Percentiles rank a stretch among this genome's conserved stretches.
Evolutionary conservation across 2,888 invertebrate species (phyloP).

Genomic region (Philopedon plagiatum): DNA sequence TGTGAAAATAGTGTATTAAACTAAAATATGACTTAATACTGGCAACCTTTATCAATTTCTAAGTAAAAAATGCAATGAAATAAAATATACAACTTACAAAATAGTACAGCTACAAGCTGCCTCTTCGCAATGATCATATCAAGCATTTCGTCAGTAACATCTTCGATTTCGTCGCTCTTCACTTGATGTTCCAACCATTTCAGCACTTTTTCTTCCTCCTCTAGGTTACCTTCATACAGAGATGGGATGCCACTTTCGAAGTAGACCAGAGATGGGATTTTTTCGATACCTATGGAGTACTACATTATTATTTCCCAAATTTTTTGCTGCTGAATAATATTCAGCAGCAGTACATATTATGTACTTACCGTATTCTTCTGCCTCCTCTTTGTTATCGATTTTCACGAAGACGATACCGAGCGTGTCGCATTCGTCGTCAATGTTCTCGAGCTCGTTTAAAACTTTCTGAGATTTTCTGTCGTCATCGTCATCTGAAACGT

Average conservation of each 20-base stretch:
- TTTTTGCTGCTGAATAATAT: too few relatives aligned
- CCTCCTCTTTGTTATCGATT: conserved; percentile 91
- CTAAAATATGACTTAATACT: too few relatives aligned
- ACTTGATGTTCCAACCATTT: conserved; percentile 89
- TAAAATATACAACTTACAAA: conserved; percentile 91
- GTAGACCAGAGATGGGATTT: conserved; percentile 88
- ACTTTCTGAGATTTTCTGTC: conserved; percentile 89
- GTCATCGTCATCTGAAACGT: conserved; percentile 86
- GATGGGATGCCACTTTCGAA: conserved; percentile 83
- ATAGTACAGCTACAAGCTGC: conserved; percentile 90
- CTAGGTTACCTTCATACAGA: conserved; percentile 86
- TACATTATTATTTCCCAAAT: too few relatives aligned
- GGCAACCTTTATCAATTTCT: too few relatives aligned
- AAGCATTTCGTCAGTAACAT: conserved; percentile 94
- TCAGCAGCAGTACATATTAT: not conserved
- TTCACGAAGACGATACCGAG: conserved; percentile 93
- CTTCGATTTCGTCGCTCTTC: conserved; percentile 92
- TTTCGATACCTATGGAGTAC: conserved; percentile 74
- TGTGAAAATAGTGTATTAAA: too few relatives aligned
- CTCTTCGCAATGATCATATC: conserved; percentile 90
- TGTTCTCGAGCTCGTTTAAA: conserved; percentile 91
- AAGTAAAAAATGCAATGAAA: too few relatives aligned
- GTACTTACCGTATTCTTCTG: conserved; percentile 83
- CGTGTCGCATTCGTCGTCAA: conserved; percentile 93
- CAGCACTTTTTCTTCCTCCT: conserved; percentile 90